These are phyloP conservation scores for Sphaerophoria rueppellii DNA, from an alignment of 2,888 invertebrate species.

Conservation along the genomic window DNA sequence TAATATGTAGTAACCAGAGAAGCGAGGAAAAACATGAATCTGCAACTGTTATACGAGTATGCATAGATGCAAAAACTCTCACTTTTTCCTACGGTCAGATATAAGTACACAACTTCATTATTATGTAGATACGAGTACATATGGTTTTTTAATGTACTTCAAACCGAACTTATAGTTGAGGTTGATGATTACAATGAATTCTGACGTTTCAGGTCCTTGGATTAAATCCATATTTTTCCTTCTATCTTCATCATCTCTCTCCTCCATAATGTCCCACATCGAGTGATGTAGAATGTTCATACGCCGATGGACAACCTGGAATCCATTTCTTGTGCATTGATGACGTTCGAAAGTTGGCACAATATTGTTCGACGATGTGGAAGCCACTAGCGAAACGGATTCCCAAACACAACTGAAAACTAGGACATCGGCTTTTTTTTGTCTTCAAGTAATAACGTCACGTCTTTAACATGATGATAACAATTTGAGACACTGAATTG, in stretches of 20 bases:
- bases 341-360: conserved; percentile 57
- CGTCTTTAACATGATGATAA: conserved; percentile 2
- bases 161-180: conserved; percentile 39
- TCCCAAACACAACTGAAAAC: conserved; percentile 6
- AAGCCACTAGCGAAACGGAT: background rate
- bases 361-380: conserved; percentile 26
- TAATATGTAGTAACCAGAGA: conserved; percentile 30
- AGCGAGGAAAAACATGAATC: conserved; percentile 18
- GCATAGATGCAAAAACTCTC: conserved; percentile 37
- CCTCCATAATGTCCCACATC: background rate
- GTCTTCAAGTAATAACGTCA: conserved; percentile 22
- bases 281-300: background rate
- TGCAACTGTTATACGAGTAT: conserved; percentile 16
- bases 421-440: background rate
- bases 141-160: conserved; percentile 17
- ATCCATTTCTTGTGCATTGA: conserved; percentile 13
- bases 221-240: background rate
- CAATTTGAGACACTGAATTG: conserved; percentile 3
- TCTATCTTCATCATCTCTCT: too few relatives aligned
- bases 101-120: background rate
- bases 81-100: conserved; percentile 47
- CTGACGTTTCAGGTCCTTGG: background rate
- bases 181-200: conserved; percentile 4
- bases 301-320: conserved; percentile 17
- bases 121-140: background rate